Base-by-base conservation (phyloP, 2,888 invertebrate genomes). In the Fabriciana adippe region DNA sequence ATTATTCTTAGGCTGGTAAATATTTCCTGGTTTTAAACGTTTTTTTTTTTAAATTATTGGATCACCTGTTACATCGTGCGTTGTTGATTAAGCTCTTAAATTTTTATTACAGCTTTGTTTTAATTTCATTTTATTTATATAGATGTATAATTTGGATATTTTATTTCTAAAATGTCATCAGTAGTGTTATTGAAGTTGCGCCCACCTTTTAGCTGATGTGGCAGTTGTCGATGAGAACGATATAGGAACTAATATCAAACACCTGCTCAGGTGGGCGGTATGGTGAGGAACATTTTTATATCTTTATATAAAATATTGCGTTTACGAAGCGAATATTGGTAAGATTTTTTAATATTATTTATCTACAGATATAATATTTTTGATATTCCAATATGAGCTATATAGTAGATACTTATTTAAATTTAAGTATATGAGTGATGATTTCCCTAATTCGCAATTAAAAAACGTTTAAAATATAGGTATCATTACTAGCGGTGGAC, bases 251-350 rank as follows among this genome's bases (percentile, higher is more conserved):
- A 76, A 78, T 56, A 61, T 61, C 47, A 54, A 77, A 85, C 90
- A 92, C 90, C 90, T 91, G 90, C 81, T 76, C 78, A 81, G 78
- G 90, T 91, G 89, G 91, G 90, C 86, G 90, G 81, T 75, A 74
- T 63, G 72, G 79, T 79, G 86, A 85, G 77, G 85, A 87, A 74
- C 85, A 65, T 56, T 59, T 59, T 65, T 63, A 26, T 53, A 70
- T 54, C 51, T 56, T 51, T 65, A 68, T 59, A 60, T 70, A 56
- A 72, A 56, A 62, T 69, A 64, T 67, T 66, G 61, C 64, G 48
- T 61, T 64, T 35, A 56, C 62, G 62, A 64, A 53, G 55, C 48
- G 14, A 64, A 61, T 16, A 21, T 45, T 41, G 21, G 15, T 67
- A 53, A 57, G 51, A 18, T 35, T 64, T 15, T 54, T 14, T 11